Percentiles rank a stretch among this genome's conserved stretches.
phyloP scores from a whole-genome alignment of 2,113 vertebrate species.

The Rallus limicola region DNA sequence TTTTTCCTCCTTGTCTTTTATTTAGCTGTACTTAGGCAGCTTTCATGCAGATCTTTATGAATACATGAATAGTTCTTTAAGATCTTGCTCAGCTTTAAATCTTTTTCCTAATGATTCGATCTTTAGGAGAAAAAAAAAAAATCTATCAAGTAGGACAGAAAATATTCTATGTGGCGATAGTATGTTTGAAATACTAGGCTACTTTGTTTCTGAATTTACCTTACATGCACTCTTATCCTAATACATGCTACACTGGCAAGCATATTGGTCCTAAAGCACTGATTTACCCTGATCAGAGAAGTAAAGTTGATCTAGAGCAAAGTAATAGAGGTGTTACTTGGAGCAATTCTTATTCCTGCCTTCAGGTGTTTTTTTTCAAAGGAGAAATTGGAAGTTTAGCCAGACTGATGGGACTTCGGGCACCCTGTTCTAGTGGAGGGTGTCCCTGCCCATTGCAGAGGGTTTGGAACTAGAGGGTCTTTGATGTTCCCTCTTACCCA shows the following conservation, averaged over 20 bases:
- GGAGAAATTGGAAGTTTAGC: background rate
- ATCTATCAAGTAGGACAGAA: background rate
- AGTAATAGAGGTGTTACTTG: background rate
- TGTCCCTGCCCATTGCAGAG: too few relatives aligned
- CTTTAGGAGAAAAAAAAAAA: background rate
- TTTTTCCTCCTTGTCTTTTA: background rate
- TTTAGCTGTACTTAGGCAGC: background rate
- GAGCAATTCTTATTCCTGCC: background rate
- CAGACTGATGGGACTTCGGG: background rate
- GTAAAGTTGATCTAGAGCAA: background rate
- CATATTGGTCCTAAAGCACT: background rate
- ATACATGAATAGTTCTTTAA: background rate
- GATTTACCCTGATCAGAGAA: background rate
- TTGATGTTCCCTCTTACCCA: too few relatives aligned
- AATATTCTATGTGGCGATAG: background rate
- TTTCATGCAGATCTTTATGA: background rate
- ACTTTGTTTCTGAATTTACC: background rate
- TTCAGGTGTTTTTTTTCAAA: background rate
- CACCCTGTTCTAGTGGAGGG: too few relatives aligned
- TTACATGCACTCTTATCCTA: background rate
- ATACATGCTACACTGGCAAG: background rate
- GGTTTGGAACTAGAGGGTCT: too few relatives aligned
- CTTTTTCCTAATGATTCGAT: background rate
- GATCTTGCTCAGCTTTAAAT: background rate
- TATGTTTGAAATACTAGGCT: background rate